Base-by-base conservation (phyloP, 1,140 invertebrate species). In the Eueides isabella region DNA sequence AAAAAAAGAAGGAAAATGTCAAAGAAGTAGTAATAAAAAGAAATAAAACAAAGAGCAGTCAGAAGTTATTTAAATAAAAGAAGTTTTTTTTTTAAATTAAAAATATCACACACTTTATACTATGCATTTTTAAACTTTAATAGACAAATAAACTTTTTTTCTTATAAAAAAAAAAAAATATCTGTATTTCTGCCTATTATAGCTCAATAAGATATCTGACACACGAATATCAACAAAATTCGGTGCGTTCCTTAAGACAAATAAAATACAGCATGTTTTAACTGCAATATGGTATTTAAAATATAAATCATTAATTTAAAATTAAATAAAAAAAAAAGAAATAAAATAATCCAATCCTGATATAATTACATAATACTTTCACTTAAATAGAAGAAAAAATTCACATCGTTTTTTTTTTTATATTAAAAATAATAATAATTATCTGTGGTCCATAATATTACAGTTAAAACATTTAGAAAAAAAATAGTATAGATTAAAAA, bases 201-300 rank as follows among this genome's bases (percentile, higher is more conserved):
- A 55, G 48, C 48, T 55, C 19, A 55, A 23, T 55, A 9, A 44
- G 73, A 77, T 67, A 63, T 74, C 29, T 74, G 71, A 30, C 70
- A 64, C 78, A 72, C 77, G 78, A 70, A 78, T 55, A 65, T 74
- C 72, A 48, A 71, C 55, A 72, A 70, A 74, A 76, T 66, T 70
- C 74, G 77, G 71, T 78, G 79, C 79, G 79, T 67, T 44, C 41
- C 48, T 72, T 66, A 66, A 35, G 66, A 48, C 44, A 67, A 55
- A 55, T 23, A 11, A 26, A 55, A 48, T 19, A 48, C 41, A 19
- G 16, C n/a, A 75, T 66, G 61, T 72, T 78, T 76, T 55, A 71
- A 74, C 79, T 78, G 79, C 71, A 76, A 76, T 76, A 67, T 77
- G 23, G 19, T 55, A 55, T 55, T 55, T 23, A 55, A 55, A 55